phyloP scores from a whole-genome alignment of 2,113 vertebrate genomes.

The Pelmatolapia mariae region DNA sequence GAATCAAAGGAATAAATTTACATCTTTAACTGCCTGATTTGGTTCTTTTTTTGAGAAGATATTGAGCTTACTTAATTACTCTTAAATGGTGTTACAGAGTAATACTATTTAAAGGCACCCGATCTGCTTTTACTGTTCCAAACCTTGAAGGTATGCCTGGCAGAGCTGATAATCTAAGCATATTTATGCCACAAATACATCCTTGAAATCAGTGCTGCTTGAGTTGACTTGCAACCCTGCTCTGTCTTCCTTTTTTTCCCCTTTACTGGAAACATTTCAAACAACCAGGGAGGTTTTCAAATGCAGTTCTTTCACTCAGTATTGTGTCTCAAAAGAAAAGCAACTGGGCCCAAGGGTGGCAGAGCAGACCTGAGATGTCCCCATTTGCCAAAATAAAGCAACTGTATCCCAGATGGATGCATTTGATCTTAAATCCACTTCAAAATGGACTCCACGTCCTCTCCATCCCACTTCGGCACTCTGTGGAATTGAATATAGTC shows the following conservation, averaged over 20 bases:
- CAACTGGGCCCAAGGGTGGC: neutral
- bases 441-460: neutral
- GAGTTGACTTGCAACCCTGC: neutral
- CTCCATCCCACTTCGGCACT: neutral
- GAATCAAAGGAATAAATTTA: slow-evolving; percentile 10
- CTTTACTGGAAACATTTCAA: slow-evolving; percentile 9
- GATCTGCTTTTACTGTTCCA: neutral
- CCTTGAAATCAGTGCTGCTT: neutral
- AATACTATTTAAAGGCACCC: neutral
- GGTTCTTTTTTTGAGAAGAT: neutral
- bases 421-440: slow-evolving; percentile 39
- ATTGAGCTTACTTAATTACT: neutral
- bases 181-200: slow-evolving; percentile 2
- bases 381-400: neutral
- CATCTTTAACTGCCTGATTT: neutral
- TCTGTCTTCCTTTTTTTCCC: neutral
- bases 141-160: neutral
- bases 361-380: neutral
- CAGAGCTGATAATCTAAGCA: neutral
- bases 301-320: neutral
- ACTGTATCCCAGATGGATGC: neutral
- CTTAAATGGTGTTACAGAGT: neutral
- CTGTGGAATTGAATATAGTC: neutral
- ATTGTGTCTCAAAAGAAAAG: neutral
- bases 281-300: slow-evolving; percentile 4